Conservation (phyloP, 2,113 vertebrate genomes). For the Podocnemis expansa region DNA sequence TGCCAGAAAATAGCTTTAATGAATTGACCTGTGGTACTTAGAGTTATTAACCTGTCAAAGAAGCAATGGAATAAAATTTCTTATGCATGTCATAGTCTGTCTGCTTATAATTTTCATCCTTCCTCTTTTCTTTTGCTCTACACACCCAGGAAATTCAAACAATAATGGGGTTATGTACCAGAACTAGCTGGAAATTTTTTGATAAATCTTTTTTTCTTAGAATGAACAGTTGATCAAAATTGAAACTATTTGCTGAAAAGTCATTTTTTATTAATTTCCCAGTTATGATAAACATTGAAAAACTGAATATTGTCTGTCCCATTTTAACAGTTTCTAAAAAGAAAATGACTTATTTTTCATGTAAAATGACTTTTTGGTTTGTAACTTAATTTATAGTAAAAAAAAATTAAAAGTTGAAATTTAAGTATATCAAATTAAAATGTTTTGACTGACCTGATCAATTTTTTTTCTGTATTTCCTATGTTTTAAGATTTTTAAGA, state of each 20-base stretch:
- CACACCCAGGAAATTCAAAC: neutral
- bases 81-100: neutral
- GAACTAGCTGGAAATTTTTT: neutral
- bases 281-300: neutral
- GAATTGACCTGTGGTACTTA: neutral
- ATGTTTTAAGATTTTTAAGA: neutral
- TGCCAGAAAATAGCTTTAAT: conserved; percentile 29
- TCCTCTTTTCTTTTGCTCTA: neutral
- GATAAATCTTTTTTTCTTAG: neutral
- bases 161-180: neutral
- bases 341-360: neutral
- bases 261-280: neutral
- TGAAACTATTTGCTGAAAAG: neutral
- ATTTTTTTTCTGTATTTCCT: neutral
- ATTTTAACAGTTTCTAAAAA: neutral
- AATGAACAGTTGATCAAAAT: neutral
- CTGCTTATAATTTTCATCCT: neutral
- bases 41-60: neutral
- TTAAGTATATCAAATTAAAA: neutral
- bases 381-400: neutral
- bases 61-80: neutral
- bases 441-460: neutral
- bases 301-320: neutral
- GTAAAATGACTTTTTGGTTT: neutral
- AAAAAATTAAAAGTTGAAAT: neutral